Evolutionary conservation across 2,888 invertebrate species (phyloP), one percentile per base, ranked within the genome.

Genomic region (Ectropis crepuscularia): DNA sequence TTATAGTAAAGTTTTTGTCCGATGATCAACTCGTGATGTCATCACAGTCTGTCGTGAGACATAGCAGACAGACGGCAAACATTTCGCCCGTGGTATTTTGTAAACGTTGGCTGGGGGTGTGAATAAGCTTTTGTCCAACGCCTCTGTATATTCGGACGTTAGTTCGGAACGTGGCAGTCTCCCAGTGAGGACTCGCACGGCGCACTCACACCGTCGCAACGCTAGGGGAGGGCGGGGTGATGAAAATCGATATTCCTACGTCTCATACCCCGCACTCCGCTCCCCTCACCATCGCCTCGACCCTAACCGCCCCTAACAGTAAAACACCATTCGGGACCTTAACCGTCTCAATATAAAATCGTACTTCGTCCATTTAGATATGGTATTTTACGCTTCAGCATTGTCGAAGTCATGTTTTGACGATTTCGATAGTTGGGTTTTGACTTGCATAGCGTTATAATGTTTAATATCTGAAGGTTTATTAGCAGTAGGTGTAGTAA

Each of bases 201-300:
- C 86, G 86, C 89, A 91, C 92, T 86, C 91, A 91, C 89, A 91
- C 91, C 82, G 89, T 84, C 90, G 89, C 90, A 88, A 76, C 80
- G 81, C 72, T 83, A 59, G 88, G 90, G 89, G 88, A 88, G 90
- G 85, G 90, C 85, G 90, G 89, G 86, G 88, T 85, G 86, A 80
- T 87, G 82, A 91, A 92, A 92, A 92, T 92, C 92, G 92, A 92
- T 92, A 92, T 84, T 89, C 81, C 87, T 86, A 85, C 90, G 89
- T 86, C 89, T 89, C 89, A 83, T 77, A 77, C 85, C 84, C 82
- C 82, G 78, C 82, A 77, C 87, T 87, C 86, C 90, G 80, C 88
- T 61, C 74, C 79, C 79, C 83, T 73, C 78, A 78, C 85, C 82
- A 80, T 85, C 74, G 83, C 81, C 81, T 78, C 86, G 82, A 87